Evolutionary conservation across 2,113 vertebrate species (phyloP), one percentile per base, ranked within the genome.

Genomic region (Chrysochloris asiatica): DNA sequence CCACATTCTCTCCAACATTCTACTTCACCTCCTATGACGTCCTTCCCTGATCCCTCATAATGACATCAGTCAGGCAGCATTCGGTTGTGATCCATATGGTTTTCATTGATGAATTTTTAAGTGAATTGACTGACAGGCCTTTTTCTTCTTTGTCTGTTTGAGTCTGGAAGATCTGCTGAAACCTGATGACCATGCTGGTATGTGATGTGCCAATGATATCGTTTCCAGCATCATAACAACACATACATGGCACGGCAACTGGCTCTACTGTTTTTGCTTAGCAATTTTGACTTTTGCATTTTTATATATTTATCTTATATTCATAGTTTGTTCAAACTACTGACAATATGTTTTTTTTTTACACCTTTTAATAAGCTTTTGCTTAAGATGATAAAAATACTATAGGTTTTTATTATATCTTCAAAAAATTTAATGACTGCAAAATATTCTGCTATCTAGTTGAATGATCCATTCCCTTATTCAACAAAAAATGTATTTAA

Each of bases 291-390:
- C 50, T 56, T 71, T 80, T 36, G 2, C 3, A 24, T 48, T 79
- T 93, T 86, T n/a, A n/a, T n/a, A n/a, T 63, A 36, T 38, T 83
- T 79, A 75, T 88, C 86, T 63, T 89, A 11, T 1, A 86, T 65
- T 19, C n/a, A 38, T 1, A 30, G 4, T 5, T n/a, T 43, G 1
- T 83, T 79, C 48, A 67, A 43, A 43, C 22, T 45, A 63, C 17
- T 73, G 72, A 3, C 2, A 11, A 63, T 50, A 72, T 30, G 22
- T 43, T 38, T 4, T 65, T 48, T 61, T 54, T 8, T 10, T 54
- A 54, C 21, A 8, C 21, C 19, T 83, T 93, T 75, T 36, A 38
- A 4, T 83, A 47, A 28, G 47, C 48, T 85, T 94, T 48, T 4
- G 24, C 21, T 33, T 56, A 65, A 61, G 56, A 69, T 65, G 10